phyloP scores from a whole-genome alignment of 2,888 invertebrate species.

The Dinocampus coccinellae region DNA sequence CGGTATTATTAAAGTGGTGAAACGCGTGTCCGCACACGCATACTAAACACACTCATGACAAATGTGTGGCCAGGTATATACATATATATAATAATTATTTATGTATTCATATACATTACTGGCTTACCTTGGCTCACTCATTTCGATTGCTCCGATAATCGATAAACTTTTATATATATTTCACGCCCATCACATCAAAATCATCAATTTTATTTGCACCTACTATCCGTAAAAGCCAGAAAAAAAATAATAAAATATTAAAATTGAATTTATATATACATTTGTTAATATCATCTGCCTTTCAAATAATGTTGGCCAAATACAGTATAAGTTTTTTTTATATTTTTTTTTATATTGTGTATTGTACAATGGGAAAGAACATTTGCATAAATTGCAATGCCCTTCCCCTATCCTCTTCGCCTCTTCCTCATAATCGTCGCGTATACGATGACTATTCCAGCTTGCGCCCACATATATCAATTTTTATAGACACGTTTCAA shows the following conservation, averaged over 20 bases:
- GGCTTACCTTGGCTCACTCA: constrained; percentile 65
- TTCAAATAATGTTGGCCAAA: constrained; percentile 24
- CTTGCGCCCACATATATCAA: not conserved
- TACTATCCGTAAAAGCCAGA: not conserved
- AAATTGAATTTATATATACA: not conserved
- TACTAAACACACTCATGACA: not conserved
- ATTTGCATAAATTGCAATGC: not conserved
- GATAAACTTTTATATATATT: constrained; percentile 54
- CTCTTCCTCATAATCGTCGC: no score
- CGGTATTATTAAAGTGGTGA: not conserved
- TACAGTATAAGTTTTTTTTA: not conserved
- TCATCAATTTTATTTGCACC: not conserved
- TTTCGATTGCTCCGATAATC: constrained; percentile 63
- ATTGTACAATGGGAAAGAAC: not conserved
- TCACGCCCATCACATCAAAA: constrained; percentile 26
- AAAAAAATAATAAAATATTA: not conserved
- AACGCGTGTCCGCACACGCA: not conserved
- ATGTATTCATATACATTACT: constrained; percentile 57
- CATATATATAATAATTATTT: constrained; percentile 6
- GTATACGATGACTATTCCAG: not conserved
- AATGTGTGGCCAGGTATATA: no score
- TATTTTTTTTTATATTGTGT: not conserved
- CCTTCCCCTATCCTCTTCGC: not conserved
- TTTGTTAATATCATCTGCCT: constrained; percentile 1
- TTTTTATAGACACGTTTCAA: not conserved